These are phyloP conservation scores for Epinotia bilunana DNA, from an alignment of 2,888 invertebrate species.

Conservation along the genomic window DNA sequence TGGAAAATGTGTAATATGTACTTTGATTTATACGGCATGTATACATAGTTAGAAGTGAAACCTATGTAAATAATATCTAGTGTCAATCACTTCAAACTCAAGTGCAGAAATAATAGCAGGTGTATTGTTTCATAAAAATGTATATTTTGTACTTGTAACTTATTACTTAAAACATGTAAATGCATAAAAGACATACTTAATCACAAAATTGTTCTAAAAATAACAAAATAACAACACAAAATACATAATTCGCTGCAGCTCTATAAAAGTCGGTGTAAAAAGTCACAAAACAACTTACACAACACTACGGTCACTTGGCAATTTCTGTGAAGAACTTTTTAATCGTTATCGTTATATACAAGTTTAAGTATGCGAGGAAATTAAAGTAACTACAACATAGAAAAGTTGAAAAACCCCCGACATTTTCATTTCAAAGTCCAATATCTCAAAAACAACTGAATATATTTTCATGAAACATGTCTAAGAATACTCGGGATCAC, in stretches of 20 bases:
- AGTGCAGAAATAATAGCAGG: slow-evolving; percentile 5
- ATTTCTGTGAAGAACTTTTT: neutral
- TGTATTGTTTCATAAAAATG: neutral
- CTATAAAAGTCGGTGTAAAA: too few species aligned
- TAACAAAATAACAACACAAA: neutral
- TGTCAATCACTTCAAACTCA: neutral
- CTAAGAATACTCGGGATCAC: too few species aligned
- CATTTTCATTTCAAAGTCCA: too few species aligned
- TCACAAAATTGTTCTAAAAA: neutral
- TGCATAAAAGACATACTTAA: neutral
- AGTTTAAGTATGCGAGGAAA: neutral
- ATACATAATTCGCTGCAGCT: neutral
- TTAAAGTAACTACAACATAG: too few species aligned
- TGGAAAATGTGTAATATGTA: neutral
- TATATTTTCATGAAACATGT: too few species aligned
- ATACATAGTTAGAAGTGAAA: neutral
- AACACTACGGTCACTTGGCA: neutral
- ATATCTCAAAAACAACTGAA: too few species aligned
- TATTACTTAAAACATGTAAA: neutral
- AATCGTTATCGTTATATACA: neutral
- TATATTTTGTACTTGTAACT: neutral
- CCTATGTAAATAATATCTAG: neutral
- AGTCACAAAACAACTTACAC: neutral
- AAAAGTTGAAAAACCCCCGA: too few species aligned
- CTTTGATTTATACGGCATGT: neutral